Conservation (phyloP, 2,888 invertebrate species). For the Amblyjoppa fuscipennis region DNA sequence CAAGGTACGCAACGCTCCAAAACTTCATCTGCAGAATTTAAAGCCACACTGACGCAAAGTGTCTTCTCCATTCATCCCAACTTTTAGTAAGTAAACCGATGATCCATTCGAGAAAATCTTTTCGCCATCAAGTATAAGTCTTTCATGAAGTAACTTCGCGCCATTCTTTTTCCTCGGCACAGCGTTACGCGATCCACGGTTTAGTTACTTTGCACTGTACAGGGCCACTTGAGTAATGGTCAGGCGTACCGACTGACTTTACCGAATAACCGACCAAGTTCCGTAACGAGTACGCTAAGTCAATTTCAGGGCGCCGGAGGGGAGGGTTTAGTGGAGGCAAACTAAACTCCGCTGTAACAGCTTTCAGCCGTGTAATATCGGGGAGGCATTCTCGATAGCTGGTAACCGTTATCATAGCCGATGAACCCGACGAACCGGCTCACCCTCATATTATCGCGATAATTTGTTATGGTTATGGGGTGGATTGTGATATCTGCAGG, state of each 20-base stretch:
- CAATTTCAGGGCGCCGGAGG: background rate
- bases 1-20: too few relatives aligned
- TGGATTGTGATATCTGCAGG: slow-evolving; percentile 36
- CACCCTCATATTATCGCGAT: slow-evolving; percentile 60
- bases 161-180: background rate
- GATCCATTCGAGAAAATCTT: too few relatives aligned
- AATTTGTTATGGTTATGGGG: slow-evolving; percentile 59
- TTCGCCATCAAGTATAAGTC: too few relatives aligned
- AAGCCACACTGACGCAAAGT: too few relatives aligned
- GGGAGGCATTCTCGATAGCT: background rate
- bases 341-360: background rate
- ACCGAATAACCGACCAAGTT: background rate
- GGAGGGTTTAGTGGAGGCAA: background rate
- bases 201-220: background rate
- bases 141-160: background rate
- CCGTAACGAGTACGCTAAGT: slow-evolving; percentile 1
- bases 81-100: too few relatives aligned
- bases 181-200: background rate
- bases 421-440: slow-evolving; percentile 48
- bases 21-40: too few relatives aligned
- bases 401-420: slow-evolving; percentile 23
- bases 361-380: background rate
- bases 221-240: background rate
- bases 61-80: too few relatives aligned
- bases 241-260: background rate